phyloP scores from a whole-genome alignment of 2,797 vertebrate genomes.

The Oreochromis mossambicus region DNA sequence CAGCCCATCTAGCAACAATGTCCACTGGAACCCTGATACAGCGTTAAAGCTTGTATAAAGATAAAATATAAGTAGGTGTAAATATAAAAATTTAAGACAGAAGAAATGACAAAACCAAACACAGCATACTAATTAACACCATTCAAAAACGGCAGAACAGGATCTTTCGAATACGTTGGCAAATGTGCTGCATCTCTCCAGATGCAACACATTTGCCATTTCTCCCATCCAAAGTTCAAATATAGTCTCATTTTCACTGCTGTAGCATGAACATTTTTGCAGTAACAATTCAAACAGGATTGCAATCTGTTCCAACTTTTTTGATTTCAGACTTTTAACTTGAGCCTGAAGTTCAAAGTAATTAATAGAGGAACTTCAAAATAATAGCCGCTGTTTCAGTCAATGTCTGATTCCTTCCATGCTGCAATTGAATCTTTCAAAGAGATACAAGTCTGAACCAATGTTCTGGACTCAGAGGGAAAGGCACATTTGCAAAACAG shows the following conservation, averaged over 20 bases:
- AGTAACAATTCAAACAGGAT: neutral
- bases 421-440: neutral
- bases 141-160: neutral
- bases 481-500: neutral
- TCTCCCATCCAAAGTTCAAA: neutral
- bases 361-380: neutral
- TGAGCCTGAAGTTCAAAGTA: neutral
- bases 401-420: neutral
- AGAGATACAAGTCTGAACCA: constrained; percentile 2
- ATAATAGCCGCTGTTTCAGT: neutral
- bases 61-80: neutral
- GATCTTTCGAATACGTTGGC: neutral
- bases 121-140: neutral
- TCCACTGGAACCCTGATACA: neutral
- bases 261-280: neutral
- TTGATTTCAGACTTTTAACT: neutral
- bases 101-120: neutral
- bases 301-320: neutral
- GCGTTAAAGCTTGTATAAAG: neutral
- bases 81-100: neutral
- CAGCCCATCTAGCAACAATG: neutral
- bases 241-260: neutral
- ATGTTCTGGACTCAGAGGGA: neutral
- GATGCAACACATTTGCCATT: neutral
- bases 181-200: neutral